Evolutionary conservation across 2,113 vertebrate species (phyloP).

Genomic region (Melanerpes aurifrons): DNA sequence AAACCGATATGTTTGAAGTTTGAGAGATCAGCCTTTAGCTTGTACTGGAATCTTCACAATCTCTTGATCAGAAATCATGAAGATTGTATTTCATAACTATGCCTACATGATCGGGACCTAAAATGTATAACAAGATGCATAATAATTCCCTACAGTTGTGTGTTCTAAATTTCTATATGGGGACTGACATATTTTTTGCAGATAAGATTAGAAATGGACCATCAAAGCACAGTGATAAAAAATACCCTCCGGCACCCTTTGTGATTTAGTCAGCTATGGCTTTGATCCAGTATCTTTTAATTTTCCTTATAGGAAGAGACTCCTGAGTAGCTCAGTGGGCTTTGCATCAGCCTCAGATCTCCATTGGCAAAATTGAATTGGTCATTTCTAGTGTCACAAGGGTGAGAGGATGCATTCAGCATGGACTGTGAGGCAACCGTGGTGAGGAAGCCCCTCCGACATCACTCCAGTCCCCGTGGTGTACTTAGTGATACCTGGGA

Average conservation of each 20-base stretch:
- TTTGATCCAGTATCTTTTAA: neutral
- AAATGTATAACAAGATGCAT: neutral
- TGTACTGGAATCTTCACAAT: neutral
- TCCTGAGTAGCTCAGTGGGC: neutral
- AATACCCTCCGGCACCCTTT: neutral
- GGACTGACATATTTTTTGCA: neutral
- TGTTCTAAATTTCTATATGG: neutral
- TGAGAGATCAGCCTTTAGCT: neutral
- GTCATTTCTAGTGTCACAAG: neutral
- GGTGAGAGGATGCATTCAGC: neutral
- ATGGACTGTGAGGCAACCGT: neutral
- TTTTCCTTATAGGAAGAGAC: neutral
- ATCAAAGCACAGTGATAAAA: neutral
- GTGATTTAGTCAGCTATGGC: neutral
- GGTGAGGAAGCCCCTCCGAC: neutral
- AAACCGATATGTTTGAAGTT: neutral
- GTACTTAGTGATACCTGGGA: neutral
- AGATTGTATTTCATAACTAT: neutral
- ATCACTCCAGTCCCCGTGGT: accelerated
- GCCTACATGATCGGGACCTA: neutral
- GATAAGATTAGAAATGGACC: neutral
- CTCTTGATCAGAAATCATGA: neutral
- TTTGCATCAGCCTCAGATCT: neutral
- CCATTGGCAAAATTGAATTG: neutral
- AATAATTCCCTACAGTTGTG: neutral